Conservation (phyloP, 1,140 invertebrate genomes). For the Sycophaga agraensis region DNA sequence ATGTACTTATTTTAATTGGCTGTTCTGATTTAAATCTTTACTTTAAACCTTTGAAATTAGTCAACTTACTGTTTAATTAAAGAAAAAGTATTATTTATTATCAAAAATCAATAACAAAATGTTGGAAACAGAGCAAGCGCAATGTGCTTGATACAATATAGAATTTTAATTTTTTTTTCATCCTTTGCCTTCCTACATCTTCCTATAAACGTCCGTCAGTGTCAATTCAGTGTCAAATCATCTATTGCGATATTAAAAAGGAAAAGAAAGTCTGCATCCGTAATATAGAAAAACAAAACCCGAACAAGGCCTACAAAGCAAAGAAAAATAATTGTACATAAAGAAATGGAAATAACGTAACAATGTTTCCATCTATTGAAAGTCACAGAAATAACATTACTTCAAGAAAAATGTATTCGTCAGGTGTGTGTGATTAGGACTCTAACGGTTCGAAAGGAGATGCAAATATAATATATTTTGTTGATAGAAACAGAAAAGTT, state of each 20-base stretch:
- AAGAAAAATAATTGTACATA: constrained; percentile 7
- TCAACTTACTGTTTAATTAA: no score
- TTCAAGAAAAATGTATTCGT: constrained; percentile 9
- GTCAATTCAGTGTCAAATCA: constrained; percentile 37
- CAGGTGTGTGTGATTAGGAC: not conserved
- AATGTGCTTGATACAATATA: no score
- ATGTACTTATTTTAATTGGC: no score
- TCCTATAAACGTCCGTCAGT: constrained; percentile 25
- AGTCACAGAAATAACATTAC: no score
- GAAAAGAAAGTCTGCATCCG: constrained; percentile 22
- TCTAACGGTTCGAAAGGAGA: constrained; percentile 4
- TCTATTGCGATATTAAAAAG: constrained; percentile 8
- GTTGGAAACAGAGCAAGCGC: not conserved
- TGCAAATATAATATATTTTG: constrained; percentile 44
- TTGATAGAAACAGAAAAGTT: constrained; percentile 40
- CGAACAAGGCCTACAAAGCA: constrained; percentile 12
- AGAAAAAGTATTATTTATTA: constrained; percentile 20
- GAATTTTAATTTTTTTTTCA: constrained; percentile 12
- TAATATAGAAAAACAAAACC: constrained; percentile 15
- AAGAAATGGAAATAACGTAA: not conserved
- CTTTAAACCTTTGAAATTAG: not conserved
- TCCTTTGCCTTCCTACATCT: constrained; percentile 25
- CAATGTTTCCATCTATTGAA: not conserved
- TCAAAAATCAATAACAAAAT: constrained; percentile 34
- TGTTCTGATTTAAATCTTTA: no score